Conservation (phyloP, 2,888 invertebrate genomes). For the Heteromyza rotundicornis region DNA sequence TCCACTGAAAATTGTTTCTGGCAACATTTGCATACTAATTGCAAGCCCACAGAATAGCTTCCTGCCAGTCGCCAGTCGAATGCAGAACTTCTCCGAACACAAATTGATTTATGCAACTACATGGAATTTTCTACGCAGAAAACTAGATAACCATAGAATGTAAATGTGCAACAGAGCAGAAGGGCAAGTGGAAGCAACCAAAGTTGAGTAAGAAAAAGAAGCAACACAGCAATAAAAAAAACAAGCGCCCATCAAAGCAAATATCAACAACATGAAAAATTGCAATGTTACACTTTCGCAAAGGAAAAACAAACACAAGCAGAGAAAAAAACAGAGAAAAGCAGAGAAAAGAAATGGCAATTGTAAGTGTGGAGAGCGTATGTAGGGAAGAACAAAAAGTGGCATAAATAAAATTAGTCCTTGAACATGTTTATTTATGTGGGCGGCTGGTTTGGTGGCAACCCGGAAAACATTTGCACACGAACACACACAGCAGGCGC, state of each 20-base stretch:
- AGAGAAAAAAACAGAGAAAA: background rate
- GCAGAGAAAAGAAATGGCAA: background rate
- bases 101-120: background rate
- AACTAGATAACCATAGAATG: background rate
- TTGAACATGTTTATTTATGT: too few relatives aligned
- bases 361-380: background rate
- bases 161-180: background rate
- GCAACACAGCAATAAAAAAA: background rate
- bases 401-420: background rate
- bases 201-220: too few relatives aligned
- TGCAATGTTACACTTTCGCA: background rate
- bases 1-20: background rate
- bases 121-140: background rate
- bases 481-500: background rate
- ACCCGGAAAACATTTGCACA: background rate
- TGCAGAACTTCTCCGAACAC: background rate
- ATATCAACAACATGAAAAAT: background rate
- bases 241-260: background rate
- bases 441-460: background rate
- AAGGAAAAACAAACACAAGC: background rate
- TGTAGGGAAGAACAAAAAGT: background rate
- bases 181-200: too few relatives aligned
- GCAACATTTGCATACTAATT: background rate
- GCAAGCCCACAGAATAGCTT: background rate
- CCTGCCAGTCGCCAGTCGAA: background rate